These are phyloP conservation scores for Palythoa grandis DNA, from an alignment of 92 coral and sea anemone genomes.

Conservation along the genomic window DNA sequence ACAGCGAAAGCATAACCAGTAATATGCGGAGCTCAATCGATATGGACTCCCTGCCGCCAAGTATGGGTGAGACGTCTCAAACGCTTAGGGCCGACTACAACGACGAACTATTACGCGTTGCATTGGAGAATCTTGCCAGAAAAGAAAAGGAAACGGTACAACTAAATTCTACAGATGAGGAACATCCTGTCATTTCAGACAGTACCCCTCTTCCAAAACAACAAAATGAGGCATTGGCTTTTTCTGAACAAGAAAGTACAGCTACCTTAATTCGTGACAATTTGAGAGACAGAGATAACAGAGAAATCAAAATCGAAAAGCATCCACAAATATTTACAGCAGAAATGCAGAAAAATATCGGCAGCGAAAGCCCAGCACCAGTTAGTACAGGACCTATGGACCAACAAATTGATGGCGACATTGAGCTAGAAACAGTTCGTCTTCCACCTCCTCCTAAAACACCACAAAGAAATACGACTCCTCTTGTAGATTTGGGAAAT, in stretches of 20 bases:
- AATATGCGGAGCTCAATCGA: constrained; percentile 3
- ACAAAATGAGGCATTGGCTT: not conserved
- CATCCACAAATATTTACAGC: not conserved
- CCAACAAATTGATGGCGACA: not conserved
- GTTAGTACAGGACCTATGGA: not conserved
- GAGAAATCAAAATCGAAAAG: not conserved
- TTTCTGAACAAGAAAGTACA: not conserved
- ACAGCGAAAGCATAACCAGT: constrained; percentile 10
- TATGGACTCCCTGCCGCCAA: constrained; percentile 6
- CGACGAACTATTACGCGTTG: constrained; percentile 28
- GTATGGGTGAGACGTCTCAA: constrained; percentile 5
- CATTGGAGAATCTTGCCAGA: constrained; percentile 30
- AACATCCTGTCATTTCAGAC: not conserved
- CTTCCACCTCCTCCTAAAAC: constrained; percentile 38
- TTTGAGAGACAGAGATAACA: not conserved
- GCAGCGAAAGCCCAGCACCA: not conserved
- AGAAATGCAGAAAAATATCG: not conserved
- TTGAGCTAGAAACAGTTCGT: constrained; percentile 4
- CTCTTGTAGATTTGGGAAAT: constrained; percentile 11
- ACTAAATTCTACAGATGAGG: not conserved
- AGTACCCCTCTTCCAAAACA: not conserved
- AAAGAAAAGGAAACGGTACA: constrained; percentile 29
- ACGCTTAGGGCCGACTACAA: constrained; percentile 2
- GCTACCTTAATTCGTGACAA: not conserved
- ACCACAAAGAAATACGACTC: not conserved